Evolutionary conservation across 2,888 invertebrate genomes (phyloP).

Genomic region (Tetragnatha montana): DNA sequence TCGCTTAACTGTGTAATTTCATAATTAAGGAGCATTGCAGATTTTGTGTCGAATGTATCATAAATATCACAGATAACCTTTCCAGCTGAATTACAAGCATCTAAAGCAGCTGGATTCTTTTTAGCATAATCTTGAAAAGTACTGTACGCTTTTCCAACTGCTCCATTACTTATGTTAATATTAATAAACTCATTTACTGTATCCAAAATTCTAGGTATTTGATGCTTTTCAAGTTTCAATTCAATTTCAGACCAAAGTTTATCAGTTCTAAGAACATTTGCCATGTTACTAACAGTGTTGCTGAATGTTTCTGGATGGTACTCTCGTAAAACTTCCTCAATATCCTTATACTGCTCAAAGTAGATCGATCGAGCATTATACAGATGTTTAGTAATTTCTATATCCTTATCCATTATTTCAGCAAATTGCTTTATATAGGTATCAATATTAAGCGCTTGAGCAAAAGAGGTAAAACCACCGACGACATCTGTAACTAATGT

Average conservation of each 20-base stretch:
- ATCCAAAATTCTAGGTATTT: not conserved
- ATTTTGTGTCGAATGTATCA: slow-evolving; percentile 24
- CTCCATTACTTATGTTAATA: not conserved
- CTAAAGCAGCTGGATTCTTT: slow-evolving; percentile 49
- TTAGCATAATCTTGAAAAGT: slow-evolving; percentile 13
- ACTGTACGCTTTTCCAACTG: slow-evolving; percentile 8
- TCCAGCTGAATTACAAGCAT: slow-evolving; percentile 51
- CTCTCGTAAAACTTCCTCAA: slow-evolving; percentile 40
- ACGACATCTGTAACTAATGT: slow-evolving; percentile 39
- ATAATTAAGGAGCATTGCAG: not conserved
- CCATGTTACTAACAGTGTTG: slow-evolving; percentile 13
- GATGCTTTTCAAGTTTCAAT: not conserved
- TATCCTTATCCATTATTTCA: slow-evolving; percentile 57
- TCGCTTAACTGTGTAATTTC: slow-evolving; percentile 16
- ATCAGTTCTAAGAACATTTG: slow-evolving; percentile 18
- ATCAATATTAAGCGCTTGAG: slow-evolving; percentile 41
- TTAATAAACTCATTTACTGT: slow-evolving; percentile 12
- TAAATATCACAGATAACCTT: slow-evolving; percentile 30
- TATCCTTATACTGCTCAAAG: slow-evolving; percentile 10
- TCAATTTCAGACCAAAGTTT: slow-evolving; percentile 38
- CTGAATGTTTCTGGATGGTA: slow-evolving; percentile 31
- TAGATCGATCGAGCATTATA: slow-evolving; percentile 37
- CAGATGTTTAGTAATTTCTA: slow-evolving; percentile 37
- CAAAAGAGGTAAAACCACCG: slow-evolving; percentile 35
- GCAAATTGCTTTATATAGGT: slow-evolving; percentile 7